Conservation (phyloP, 2,888 invertebrate species). For the Tholera decimalis region DNA sequence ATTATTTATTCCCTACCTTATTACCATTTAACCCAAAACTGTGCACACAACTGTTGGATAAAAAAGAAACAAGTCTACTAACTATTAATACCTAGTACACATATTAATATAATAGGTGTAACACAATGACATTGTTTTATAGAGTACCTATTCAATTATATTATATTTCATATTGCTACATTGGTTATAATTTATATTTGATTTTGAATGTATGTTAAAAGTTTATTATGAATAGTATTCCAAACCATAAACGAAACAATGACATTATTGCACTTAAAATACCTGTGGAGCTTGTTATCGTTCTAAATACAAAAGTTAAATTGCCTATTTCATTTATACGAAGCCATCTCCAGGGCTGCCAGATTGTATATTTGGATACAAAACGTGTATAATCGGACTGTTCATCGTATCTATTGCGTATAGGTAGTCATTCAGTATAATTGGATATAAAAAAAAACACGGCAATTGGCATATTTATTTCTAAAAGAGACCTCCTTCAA, state of each 20-base stretch:
- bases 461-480: too few relatives aligned
- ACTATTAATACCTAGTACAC: too few relatives aligned
- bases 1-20: not conserved
- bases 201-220: slow-evolving; percentile 7
- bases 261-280: slow-evolving; percentile 4
- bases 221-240: slow-evolving; percentile 9
- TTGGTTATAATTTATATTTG: slow-evolving; percentile 32
- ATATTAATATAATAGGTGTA: too few relatives aligned
- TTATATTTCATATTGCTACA: slow-evolving; percentile 15
- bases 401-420: too few relatives aligned
- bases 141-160: slow-evolving; percentile 32
- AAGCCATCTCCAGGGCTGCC: not conserved
- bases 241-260: slow-evolving; percentile 14
- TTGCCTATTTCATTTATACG: not conserved
- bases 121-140: slow-evolving; percentile 50
- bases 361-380: not conserved
- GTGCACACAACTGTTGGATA: not conserved
- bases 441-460: too few relatives aligned
- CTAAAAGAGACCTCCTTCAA: too few relatives aligned
- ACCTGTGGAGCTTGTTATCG: slow-evolving; percentile 5
- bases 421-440: too few relatives aligned
- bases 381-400: too few relatives aligned
- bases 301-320: slow-evolving; percentile 29
- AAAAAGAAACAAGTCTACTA: slow-evolving; percentile 22
- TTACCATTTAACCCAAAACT: not conserved